phyloP scores from a whole-genome alignment of 2,888 invertebrate species.

The Spilarctia lutea region DNA sequence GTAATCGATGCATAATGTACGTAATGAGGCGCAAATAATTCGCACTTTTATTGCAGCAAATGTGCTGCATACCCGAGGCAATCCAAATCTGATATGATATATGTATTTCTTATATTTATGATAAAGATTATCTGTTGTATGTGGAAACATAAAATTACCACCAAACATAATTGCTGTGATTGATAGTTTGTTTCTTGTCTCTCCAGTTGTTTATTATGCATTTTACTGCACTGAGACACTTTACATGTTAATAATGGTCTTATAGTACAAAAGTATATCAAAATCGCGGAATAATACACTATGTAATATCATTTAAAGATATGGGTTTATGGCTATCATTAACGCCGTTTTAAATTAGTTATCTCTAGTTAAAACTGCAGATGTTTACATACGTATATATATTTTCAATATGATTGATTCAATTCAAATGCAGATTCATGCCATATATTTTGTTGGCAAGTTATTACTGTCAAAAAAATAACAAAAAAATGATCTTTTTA shows the following conservation, averaged over 20 bases:
- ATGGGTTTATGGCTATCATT: too few relatives aligned
- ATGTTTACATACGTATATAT: too few relatives aligned
- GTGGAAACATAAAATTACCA: conserved; percentile 3
- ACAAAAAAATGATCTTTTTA: too few relatives aligned
- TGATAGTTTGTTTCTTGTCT: not conserved
- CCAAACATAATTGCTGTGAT: not conserved
- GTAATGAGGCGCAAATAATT: conserved; percentile 50
- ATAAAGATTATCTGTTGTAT: conserved; percentile 12
- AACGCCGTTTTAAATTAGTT: too few relatives aligned
- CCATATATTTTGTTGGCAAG: too few relatives aligned
- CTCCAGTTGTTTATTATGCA: not conserved
- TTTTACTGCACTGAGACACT: too few relatives aligned
- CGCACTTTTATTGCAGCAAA: conserved; percentile 48
- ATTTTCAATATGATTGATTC: too few relatives aligned
- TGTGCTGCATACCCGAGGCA: conserved; percentile 24
- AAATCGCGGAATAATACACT: not conserved
- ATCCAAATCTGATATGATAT: conserved; percentile 34
- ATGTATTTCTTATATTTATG: too few relatives aligned
- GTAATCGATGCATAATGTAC: conserved; percentile 51
- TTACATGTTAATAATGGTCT: too few relatives aligned
- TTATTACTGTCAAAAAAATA: too few relatives aligned
- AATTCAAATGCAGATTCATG: too few relatives aligned
- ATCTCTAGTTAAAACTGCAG: too few relatives aligned
- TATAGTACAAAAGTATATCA: not conserved
- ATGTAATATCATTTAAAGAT: not conserved